Evolutionary conservation across 2,888 invertebrate genomes (phyloP).

Genomic region (Mesorhabditis sp.): DNA sequence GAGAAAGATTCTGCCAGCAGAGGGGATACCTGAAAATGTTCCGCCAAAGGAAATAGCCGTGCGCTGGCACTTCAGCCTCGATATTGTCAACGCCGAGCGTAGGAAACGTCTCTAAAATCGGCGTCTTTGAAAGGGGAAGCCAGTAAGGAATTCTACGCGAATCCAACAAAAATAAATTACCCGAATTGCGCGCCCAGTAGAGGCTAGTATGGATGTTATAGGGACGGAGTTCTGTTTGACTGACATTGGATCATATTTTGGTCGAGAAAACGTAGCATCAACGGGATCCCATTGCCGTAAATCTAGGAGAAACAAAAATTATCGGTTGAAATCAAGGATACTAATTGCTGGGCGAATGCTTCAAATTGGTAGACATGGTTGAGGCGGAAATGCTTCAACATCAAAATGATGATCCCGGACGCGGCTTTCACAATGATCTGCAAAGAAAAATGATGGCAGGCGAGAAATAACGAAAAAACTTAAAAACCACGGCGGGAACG

Average conservation of each 20-base stretch:
- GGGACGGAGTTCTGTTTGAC: slow-evolving; percentile 71
- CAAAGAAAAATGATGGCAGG: slow-evolving; percentile 8
- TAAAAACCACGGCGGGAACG: too few species aligned
- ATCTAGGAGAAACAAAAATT: slow-evolving; percentile 63
- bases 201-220: slow-evolving; percentile 51
- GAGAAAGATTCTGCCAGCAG: slow-evolving; percentile 68
- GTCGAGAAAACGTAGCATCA: slow-evolving; percentile 96
- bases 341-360: slow-evolving; percentile 88
- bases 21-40: slow-evolving; percentile 79
- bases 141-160: slow-evolving; percentile 1
- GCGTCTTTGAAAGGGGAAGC: not conserved
- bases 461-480: too few species aligned
- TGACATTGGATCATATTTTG: slow-evolving; percentile 61
- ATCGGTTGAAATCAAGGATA: slow-evolving; percentile 61
- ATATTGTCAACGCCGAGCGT: slow-evolving; percentile 52
- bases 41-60: slow-evolving; percentile 81
- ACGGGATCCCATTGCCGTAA: slow-evolving; percentile 96
- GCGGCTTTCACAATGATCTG: slow-evolving; percentile 93
- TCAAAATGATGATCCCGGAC: slow-evolving; percentile 80
- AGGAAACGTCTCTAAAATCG: slow-evolving; percentile 51
- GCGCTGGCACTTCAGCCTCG: slow-evolving; percentile 26
- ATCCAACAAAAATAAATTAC: slow-evolving; percentile 20
- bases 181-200: slow-evolving; percentile 47
- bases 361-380: slow-evolving; percentile 99
- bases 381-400: slow-evolving; percentile 91